These are phyloP conservation scores for Ameiurus melas DNA, from an alignment of 2,113 vertebrate genomes.

Conservation along the genomic window DNA sequence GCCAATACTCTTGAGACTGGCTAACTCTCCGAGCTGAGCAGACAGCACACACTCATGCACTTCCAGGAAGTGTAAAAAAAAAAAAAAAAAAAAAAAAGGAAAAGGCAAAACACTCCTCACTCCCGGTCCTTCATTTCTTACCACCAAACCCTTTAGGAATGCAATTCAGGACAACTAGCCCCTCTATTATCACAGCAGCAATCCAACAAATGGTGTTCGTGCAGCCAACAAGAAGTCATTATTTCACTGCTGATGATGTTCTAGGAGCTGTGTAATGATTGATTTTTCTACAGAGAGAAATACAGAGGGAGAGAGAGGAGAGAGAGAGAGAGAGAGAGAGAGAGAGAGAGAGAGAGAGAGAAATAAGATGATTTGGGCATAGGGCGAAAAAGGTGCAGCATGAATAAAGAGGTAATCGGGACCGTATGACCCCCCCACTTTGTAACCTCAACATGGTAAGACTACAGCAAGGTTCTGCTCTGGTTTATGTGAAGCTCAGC, in stretches of 20 bases:
- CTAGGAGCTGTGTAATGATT: constrained; percentile 32
- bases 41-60: constrained; percentile 16
- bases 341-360: neutral
- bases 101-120: constrained; percentile 2
- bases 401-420: constrained; percentile 31
- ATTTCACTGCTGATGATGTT: constrained; percentile 40
- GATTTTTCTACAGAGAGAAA: neutral
- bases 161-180: constrained; percentile 40
- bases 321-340: neutral
- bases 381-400: neutral
- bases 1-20: constrained; percentile 15
- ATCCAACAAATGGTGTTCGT: constrained; percentile 17
- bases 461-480: neutral
- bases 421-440: constrained; percentile 9
- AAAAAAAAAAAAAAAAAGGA: constrained; percentile 1
- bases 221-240: constrained; percentile 32
- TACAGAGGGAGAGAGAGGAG: neutral
- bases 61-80: neutral
- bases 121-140: constrained; percentile 5
- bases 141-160: constrained; percentile 11
- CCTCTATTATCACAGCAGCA: constrained; percentile 45
- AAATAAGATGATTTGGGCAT: neutral
- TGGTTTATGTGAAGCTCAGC: constrained; percentile 28
- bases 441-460: constrained; percentile 41
- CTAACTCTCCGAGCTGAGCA: constrained; percentile 18